These are phyloP conservation scores for Ia io DNA, from an alignment of 2,113 vertebrate species.

Conservation along the genomic window DNA sequence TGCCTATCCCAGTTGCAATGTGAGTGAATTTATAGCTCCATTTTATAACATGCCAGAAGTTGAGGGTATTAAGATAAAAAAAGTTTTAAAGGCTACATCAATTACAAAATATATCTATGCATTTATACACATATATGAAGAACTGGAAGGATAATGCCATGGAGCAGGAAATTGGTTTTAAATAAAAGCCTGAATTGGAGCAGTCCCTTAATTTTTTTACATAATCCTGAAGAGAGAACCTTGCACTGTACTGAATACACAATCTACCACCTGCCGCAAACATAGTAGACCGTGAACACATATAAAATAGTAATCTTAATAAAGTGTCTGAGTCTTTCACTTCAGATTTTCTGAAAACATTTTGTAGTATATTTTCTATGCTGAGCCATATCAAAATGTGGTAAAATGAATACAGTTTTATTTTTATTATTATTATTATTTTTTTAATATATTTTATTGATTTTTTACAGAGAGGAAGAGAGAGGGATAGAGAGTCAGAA, in stretches of 20 bases:
- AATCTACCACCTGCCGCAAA: neutral
- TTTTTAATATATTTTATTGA: too few species aligned
- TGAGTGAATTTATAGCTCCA: neutral
- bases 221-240: neutral
- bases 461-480: too few species aligned
- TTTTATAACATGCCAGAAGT: neutral
- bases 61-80: neutral
- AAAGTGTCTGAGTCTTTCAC: neutral
- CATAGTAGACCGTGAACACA: neutral
- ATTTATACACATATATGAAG: neutral
- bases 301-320: neutral
- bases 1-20: neutral
- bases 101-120: neutral
- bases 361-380: neutral
- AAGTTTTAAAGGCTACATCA: neutral
- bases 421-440: too few species aligned
- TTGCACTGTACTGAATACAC: neutral
- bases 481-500: too few species aligned
- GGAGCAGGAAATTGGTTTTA: neutral
- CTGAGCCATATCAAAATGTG: neutral
- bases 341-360: neutral
- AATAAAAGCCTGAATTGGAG: neutral
- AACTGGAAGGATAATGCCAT: neutral
- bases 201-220: neutral
- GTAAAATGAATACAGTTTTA: neutral